These are phyloP conservation scores for Napeogenes sylphis DNA, from an alignment of 2,888 invertebrate species.

Conservation along the genomic window DNA sequence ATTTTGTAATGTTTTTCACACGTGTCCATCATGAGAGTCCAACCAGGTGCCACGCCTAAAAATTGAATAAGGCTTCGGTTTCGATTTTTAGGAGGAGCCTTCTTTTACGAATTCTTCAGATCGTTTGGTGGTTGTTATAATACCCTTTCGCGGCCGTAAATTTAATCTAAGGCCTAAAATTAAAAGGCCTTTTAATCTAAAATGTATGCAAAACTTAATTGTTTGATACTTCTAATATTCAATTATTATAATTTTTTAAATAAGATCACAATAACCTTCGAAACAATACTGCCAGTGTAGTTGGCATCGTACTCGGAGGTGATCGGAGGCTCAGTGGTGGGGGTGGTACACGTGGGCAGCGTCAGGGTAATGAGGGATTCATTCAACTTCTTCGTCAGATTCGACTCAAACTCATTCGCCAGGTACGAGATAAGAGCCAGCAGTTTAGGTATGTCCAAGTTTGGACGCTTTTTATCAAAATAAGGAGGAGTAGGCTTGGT, in stretches of 20 bases:
- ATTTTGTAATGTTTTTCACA: too few relatives aligned
- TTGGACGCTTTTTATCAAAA: conserved; percentile 5
- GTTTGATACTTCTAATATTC: too few relatives aligned
- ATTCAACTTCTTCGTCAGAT: conserved; percentile 45
- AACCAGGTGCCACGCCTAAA: too few relatives aligned
- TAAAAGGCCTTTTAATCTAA: too few relatives aligned
- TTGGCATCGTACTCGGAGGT: conserved; percentile 33
- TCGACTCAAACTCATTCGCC: conserved; percentile 48
- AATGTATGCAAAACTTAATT: too few relatives aligned
- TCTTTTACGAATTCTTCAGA: too few relatives aligned
- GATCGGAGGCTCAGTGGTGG: conserved; percentile 24
- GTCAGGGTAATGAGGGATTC: conserved; percentile 38
- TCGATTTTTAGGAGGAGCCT: too few relatives aligned
- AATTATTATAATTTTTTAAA: background rate
- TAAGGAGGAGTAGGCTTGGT: background rate
- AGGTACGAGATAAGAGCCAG: conserved; percentile 42
- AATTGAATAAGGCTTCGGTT: too few relatives aligned
- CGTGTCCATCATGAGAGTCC: too few relatives aligned
- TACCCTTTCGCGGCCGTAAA: too few relatives aligned
- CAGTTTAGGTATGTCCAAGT: conserved; percentile 41
- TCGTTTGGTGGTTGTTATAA: too few relatives aligned
- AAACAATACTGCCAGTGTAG: conserved; percentile 40
- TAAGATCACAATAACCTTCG: conserved; percentile 38
- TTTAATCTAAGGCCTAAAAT: too few relatives aligned
- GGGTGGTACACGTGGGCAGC: conserved; percentile 42